A percentile compares a stretch with the other conserved stretches of the same genome.
phyloP scores from a whole-genome alignment of 2,888 invertebrate species.

The Flexamia atlantica region DNA sequence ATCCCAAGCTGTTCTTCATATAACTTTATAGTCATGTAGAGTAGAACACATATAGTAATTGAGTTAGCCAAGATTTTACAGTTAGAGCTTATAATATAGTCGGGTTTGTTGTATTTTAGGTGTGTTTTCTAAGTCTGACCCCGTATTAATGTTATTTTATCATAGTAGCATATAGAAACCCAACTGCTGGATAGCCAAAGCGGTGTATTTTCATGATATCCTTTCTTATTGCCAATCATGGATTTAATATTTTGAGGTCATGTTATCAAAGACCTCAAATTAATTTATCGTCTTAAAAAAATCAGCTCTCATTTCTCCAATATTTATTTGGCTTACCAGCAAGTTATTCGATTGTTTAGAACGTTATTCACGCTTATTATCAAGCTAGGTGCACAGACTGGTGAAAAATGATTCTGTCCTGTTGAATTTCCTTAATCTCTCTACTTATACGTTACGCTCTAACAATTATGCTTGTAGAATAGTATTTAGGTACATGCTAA shows the following conservation, averaged over 20 bases:
- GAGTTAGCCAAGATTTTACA: neutral
- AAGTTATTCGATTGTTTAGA: neutral
- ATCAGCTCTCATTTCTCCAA: no score
- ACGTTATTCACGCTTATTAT: neutral
- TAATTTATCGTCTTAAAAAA: no score
- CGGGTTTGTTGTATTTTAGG: neutral
- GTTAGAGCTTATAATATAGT: constrained; percentile 21
- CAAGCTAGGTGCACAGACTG: neutral
- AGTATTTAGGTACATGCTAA: no score
- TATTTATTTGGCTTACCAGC: neutral
- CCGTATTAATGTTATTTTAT: neutral
- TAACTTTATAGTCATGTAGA: constrained; percentile 18
- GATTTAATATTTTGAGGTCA: no score
- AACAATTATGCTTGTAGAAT: no score
- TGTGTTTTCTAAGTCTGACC: constrained; percentile 30
- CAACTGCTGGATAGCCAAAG: neutral
- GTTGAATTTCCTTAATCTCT: no score
- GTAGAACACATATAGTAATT: neutral
- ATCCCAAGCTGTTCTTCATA: constrained; percentile 3
- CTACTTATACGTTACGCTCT: no score
- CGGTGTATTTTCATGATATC: no score
- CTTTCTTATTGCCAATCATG: neutral
- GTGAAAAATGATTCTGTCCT: no score
- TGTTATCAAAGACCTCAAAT: no score
- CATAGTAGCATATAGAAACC: neutral